Evolutionary conservation across 2,888 invertebrate species (phyloP).

Genomic region (Trichogramma dendrolimi): DNA sequence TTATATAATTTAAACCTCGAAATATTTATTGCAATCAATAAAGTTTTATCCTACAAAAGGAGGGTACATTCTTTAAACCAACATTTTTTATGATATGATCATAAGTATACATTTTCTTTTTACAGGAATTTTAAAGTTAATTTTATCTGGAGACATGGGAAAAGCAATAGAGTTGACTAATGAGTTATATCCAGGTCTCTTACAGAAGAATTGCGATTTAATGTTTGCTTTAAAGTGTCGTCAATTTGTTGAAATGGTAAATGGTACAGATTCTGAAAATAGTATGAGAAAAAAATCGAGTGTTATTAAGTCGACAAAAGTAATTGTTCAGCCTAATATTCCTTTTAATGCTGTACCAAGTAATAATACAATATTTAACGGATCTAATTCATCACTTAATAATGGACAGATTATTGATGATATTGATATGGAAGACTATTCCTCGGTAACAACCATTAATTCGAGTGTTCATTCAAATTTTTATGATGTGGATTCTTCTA

Average conservation of each 20-base stretch:
- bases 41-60: no score
- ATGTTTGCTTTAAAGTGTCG: conserved; percentile 94
- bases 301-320: conserved; percentile 77
- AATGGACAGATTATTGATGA: conserved; percentile 52
- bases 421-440: conserved; percentile 56
- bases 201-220: conserved; percentile 86
- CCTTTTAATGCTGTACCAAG: no score
- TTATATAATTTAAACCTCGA: no score
- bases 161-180: conserved; percentile 90
- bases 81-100: no score
- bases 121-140: conserved; percentile 86
- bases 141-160: conserved; percentile 88
- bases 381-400: conserved; percentile 49
- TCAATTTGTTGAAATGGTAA: conserved; percentile 98
- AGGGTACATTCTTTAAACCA: no score
- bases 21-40: no score
- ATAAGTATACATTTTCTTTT: background rate
- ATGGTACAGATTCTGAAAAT: conserved; percentile 75
- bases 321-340: conserved; percentile 35
- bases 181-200: conserved; percentile 85
- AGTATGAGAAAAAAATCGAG: conserved; percentile 61
- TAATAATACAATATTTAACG: conserved; percentile 53
- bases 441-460: no score
- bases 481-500: no score
- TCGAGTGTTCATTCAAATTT: no score